A percentile compares a stretch with the other conserved stretches of the same genome.
These are phyloP conservation scores for Antigone vipio DNA, from an alignment of 2,113 vertebrate genomes.

Conservation along the genomic window DNA sequence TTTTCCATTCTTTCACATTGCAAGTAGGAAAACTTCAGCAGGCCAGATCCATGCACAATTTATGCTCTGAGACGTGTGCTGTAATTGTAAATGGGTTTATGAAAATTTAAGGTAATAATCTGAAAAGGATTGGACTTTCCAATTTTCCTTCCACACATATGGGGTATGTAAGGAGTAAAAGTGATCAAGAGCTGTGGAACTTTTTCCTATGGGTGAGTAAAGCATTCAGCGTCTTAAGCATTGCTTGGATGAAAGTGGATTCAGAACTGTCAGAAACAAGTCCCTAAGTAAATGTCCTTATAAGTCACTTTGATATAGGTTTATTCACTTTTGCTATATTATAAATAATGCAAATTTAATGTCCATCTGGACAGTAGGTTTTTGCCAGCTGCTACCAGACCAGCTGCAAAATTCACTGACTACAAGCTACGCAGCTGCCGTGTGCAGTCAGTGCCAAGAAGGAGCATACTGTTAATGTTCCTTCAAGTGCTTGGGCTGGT, in stretches of 20 bases:
- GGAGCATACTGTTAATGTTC: slow-evolving; percentile 34
- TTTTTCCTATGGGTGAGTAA: background rate
- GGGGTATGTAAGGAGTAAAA: background rate
- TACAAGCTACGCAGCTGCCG: slow-evolving; percentile 71
- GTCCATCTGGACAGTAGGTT: slow-evolving; percentile 72
- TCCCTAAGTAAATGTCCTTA: slow-evolving; percentile 47
- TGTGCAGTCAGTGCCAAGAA: slow-evolving; percentile 37
- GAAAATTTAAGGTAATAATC: background rate
- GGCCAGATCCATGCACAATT: background rate
- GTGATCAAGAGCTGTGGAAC: background rate
- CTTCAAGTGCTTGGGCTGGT: slow-evolving; percentile 44
- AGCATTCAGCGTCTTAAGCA: background rate
- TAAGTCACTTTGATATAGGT: slow-evolving; percentile 62
- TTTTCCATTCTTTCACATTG: background rate
- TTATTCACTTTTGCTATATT: slow-evolving; percentile 70
- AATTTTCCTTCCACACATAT: background rate
- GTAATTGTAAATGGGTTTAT: background rate
- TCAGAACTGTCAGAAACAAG: slow-evolving; percentile 20
- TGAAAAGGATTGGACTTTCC: background rate
- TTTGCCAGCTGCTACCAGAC: slow-evolving; percentile 71
- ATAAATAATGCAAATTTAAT: slow-evolving; percentile 73
- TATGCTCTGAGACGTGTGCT: background rate
- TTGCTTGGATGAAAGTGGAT: background rate
- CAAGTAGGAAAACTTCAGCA: background rate
- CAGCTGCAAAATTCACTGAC: slow-evolving; percentile 74